Evolutionary conservation across 2,888 invertebrate genomes (phyloP).

Genomic region (Cetonia aurata): DNA sequence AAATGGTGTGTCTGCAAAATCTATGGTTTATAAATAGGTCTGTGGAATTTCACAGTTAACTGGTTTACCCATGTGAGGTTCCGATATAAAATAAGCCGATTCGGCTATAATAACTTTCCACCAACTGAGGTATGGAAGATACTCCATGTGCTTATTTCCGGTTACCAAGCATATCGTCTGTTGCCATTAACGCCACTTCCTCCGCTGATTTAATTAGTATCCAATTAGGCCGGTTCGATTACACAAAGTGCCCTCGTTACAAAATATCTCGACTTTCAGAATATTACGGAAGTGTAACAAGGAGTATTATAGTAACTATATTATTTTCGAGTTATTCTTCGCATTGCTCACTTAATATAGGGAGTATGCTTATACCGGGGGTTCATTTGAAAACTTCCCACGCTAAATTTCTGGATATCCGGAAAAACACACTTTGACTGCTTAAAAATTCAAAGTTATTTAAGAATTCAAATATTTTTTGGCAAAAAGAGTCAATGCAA

Average conservation of each 20-base stretch:
- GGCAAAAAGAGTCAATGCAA: no score
- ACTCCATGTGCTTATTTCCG: constrained; percentile 23
- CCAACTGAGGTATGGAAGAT: constrained; percentile 29
- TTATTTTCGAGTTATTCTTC: no score
- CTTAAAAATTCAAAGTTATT: no score
- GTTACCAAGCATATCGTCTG: constrained; percentile 18
- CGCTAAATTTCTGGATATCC: no score
- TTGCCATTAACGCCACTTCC: constrained; percentile 46
- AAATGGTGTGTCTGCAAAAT: no score
- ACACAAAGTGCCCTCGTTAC: constrained; percentile 49
- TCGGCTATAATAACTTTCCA: constrained; percentile 22
- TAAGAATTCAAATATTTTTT: no score
- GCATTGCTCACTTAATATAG: no score
- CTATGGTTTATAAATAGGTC: constrained; percentile 17
- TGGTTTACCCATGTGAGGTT: constrained; percentile 4
- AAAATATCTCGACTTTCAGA: constrained; percentile 32
- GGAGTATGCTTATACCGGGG: no score
- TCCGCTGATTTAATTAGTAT: constrained; percentile 54
- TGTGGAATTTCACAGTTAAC: constrained; percentile 13
- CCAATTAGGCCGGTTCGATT: constrained; percentile 53
- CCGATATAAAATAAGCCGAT: constrained; percentile 18
- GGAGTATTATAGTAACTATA: not conserved
- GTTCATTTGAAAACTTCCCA: no score
- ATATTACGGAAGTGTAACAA: constrained; percentile 7
- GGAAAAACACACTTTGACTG: no score